Evolutionary conservation across 1,140 invertebrate species (phyloP).

Genomic region (Diploscapter pachys): DNA sequence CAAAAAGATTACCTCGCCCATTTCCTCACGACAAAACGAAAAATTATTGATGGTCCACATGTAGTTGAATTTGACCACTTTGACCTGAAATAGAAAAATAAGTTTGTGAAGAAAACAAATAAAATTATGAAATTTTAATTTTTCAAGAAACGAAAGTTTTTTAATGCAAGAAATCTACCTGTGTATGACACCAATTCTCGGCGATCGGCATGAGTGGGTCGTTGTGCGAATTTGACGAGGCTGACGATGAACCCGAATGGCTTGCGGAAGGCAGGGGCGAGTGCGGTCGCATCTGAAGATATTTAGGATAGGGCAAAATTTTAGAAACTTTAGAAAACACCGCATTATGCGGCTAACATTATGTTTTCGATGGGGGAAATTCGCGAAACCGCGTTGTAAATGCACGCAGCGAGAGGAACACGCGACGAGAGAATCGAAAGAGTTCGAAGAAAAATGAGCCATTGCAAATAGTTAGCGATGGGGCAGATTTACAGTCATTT

Average conservation of each 20-base stretch:
- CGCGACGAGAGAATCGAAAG: too few relatives aligned
- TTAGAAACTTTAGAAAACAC: too few relatives aligned
- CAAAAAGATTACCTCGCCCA: constrained; percentile 29
- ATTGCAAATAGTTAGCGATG: too few relatives aligned
- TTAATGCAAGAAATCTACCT: constrained; percentile 67
- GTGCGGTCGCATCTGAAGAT: neutral
- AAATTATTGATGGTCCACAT: constrained; percentile 99
- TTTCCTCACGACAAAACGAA: constrained; percentile 79
- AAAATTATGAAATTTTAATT: constrained; percentile 42
- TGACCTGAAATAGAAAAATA: constrained; percentile 73
- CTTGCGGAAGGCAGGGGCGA: constrained; percentile 18
- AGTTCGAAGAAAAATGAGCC: too few relatives aligned
- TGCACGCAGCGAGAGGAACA: too few relatives aligned
- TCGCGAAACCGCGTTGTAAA: too few relatives aligned
- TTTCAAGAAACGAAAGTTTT: constrained; percentile 43
- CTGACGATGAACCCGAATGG: too few relatives aligned
- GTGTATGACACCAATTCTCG: constrained; percentile 93
- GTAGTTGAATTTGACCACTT: constrained; percentile 99
- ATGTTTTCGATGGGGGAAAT: too few relatives aligned
- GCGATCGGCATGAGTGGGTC: constrained; percentile 73
- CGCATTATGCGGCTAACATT: too few relatives aligned
- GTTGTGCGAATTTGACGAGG: constrained; percentile 9
- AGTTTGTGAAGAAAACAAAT: neutral
- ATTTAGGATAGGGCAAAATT: too few relatives aligned
- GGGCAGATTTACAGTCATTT: too few relatives aligned